These are phyloP conservation scores for Caiman crocodilus DNA, from an alignment of 2,797 vertebrate genomes.

Conservation along the genomic window DNA sequence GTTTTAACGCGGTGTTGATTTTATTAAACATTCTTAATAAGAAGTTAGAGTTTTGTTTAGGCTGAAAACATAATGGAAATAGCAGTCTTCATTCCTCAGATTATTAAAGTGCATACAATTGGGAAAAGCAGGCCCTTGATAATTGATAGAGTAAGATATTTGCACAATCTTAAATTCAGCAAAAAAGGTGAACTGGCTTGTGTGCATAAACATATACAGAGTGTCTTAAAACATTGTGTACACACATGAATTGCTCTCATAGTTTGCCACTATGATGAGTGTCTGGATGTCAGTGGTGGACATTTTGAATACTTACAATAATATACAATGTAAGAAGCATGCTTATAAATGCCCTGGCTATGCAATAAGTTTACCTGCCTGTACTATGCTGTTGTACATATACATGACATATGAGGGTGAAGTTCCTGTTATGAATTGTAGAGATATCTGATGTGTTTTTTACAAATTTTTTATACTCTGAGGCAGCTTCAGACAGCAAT, in stretches of 20 bases:
- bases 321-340: too few relatives aligned
- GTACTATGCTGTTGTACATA: neutral
- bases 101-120: neutral
- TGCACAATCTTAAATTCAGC: slow-evolving; percentile 12
- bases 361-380: neutral
- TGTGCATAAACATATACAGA: neutral
- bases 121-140: neutral
- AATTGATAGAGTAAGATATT: slow-evolving; percentile 1
- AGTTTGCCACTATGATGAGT: too few relatives aligned
- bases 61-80: slow-evolving; percentile 43
- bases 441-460: neutral
- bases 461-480: slow-evolving; percentile 13
- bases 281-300: too few relatives aligned
- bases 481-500: slow-evolving; percentile 41
- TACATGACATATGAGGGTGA: slow-evolving; percentile 16
- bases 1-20: slow-evolving; percentile 72
- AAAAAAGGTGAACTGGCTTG: slow-evolving; percentile 23
- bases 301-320: too few relatives aligned
- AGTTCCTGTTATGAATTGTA: neutral
- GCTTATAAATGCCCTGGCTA: too few relatives aligned
- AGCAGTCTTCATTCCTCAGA: slow-evolving; percentile 23
- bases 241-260: neutral
- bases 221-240: slow-evolving; percentile 22
- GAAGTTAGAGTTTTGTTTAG: slow-evolving; percentile 63
- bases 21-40: slow-evolving; percentile 76